A percentile compares a stretch with the other conserved stretches of the same genome.
Conservation (phyloP, 2,113 vertebrate species). For the Anguilla rostrata region DNA sequence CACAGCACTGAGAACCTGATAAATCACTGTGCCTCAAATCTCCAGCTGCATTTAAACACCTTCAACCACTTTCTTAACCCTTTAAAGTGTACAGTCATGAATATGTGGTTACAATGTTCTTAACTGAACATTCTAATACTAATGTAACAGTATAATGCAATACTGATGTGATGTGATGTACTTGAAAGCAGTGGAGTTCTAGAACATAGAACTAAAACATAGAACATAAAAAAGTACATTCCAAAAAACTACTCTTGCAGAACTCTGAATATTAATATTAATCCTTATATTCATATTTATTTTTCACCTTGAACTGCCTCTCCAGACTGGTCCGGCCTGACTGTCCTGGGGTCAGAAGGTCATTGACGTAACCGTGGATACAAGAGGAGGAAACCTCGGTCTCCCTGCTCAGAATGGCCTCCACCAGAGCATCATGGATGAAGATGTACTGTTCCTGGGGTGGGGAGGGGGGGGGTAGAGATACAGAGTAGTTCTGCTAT, state of each 20-base stretch:
- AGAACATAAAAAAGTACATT: too few relatives aligned
- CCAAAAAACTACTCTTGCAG: too few relatives aligned
- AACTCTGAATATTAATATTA: too few relatives aligned
- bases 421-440: constrained; percentile 89
- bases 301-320: constrained; percentile 88
- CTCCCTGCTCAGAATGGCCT: constrained; percentile 88
- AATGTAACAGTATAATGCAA: too few relatives aligned
- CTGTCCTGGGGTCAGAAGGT: constrained; percentile 84
- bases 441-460: constrained; percentile 92
- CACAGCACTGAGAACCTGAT: neutral
- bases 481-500: too few relatives aligned
- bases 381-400: constrained; percentile 83
- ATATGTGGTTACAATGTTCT: too few relatives aligned
- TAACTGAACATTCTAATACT: too few relatives aligned
- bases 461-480: neutral
- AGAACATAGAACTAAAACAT: too few relatives aligned
- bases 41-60: neutral
- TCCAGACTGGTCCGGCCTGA: constrained; percentile 87
- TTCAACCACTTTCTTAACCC: neutral
- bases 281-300: too few relatives aligned
- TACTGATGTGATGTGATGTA: too few relatives aligned
- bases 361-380: constrained; percentile 87
- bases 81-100: too few relatives aligned
- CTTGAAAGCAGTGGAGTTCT: too few relatives aligned
- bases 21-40: neutral